These are phyloP conservation scores for Arrhopalites spinosus DNA, from an alignment of 2,888 invertebrate species.

Conservation along the genomic window DNA sequence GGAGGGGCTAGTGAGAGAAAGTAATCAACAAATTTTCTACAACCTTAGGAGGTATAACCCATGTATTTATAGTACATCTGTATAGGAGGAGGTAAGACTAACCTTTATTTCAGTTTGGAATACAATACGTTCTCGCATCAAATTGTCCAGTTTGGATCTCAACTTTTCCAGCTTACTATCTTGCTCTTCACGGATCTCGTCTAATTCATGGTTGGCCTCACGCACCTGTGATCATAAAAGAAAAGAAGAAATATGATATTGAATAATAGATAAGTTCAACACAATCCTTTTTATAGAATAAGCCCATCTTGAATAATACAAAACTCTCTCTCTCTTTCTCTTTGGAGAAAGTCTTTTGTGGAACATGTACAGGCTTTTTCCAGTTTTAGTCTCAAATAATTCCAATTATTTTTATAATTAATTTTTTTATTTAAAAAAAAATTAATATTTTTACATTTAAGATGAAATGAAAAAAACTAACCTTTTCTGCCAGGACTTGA, in stretches of 20 bases:
- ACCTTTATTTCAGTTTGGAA: constrained; percentile 38
- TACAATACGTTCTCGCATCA: constrained; percentile 23
- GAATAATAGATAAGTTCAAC: background rate
- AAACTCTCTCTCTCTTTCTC: background rate
- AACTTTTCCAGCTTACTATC: constrained; percentile 30
- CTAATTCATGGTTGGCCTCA: constrained; percentile 21
- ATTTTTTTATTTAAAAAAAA: no score
- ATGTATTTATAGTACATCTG: background rate
- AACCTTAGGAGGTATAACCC: background rate
- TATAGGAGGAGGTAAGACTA: background rate
- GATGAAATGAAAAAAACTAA: background rate
- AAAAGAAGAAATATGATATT: background rate
- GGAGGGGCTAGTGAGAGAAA: background rate
- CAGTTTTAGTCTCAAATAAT: no score
- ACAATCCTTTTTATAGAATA: background rate
- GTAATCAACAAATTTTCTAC: background rate
- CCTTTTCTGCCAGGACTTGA: constrained; percentile 22
- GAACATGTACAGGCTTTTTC: no score
- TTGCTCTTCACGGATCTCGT: constrained; percentile 28
- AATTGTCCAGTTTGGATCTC: constrained; percentile 20
- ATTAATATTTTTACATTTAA: no score
- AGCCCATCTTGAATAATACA: background rate
- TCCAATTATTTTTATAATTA: no score
- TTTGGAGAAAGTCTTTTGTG: no score
- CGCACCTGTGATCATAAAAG: constrained; percentile 13